Percentiles rank a stretch among this genome's conserved stretches.
phyloP scores from a whole-genome alignment of 2,797 vertebrate species.

The Limosa lapponica region DNA sequence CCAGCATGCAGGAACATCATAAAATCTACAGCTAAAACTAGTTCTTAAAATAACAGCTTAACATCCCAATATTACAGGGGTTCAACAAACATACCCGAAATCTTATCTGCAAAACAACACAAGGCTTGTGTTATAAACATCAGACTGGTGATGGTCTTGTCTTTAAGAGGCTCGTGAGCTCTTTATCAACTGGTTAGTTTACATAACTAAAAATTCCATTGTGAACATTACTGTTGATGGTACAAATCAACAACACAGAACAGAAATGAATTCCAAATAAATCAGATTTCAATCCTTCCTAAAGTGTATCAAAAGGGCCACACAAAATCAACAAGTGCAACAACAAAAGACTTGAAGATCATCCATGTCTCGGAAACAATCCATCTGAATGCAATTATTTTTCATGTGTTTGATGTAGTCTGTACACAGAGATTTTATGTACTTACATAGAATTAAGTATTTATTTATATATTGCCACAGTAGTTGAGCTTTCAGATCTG shows the following conservation, averaged over 20 bases:
- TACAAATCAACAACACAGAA: neutral
- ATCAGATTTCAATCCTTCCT: neutral
- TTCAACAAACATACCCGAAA: neutral
- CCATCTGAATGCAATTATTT: neutral
- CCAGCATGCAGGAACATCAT: neutral
- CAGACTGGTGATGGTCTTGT: neutral
- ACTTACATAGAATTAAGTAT: neutral
- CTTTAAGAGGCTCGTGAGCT: neutral
- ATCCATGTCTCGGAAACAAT: neutral
- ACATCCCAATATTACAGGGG: fast-evolving
- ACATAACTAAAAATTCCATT: neutral
- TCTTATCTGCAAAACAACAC: neutral
- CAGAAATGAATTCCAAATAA: neutral
- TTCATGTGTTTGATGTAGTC: neutral
- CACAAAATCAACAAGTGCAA: neutral
- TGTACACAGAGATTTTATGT: neutral
- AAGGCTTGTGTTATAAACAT: neutral
- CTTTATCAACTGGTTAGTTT: neutral
- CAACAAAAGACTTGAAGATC: neutral
- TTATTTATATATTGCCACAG: neutral
- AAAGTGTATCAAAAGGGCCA: neutral
- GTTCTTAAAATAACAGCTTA: neutral
- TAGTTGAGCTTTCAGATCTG: neutral
- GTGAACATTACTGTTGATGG: neutral
- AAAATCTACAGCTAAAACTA: neutral